Evolutionary conservation across 2,888 invertebrate species (phyloP), one percentile per base, ranked within the genome.

Genomic region (Argynnis bischoffii): DNA sequence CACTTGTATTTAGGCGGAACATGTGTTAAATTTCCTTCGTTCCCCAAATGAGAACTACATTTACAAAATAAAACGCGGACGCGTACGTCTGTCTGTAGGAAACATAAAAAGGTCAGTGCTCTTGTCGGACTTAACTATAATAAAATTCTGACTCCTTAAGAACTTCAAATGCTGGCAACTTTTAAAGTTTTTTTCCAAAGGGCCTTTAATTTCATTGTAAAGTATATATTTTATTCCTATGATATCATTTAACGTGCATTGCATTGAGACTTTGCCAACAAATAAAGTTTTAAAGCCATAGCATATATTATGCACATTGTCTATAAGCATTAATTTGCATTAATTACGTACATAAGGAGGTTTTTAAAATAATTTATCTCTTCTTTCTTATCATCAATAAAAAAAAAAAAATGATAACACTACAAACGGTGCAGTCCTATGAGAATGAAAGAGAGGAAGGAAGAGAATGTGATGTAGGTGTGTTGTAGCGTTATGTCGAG

Each of bases 61-160:
- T 83, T 81, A 83, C 82, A 83, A 86, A 87, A 86, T 86, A 86
- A 87, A 89, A 89, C 81, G 80, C 88, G 88, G 87, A 85, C 85
- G 85, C 83, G 78, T 83, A 78, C 78, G 85, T 87, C 84, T 85
- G 80, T 89, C 84, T 78, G 81, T 84, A 82, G 81, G 79, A 81
- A 82, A 84, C 84, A 84, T 88, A 83, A 86, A 87, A 79, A 86
- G 90, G 86, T 87, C 87, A 85, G 72, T 84, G 88, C 81, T 80
- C 83, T 75, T 76, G 77, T 77, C 78, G 80, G 79, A 80, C 74
- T 80, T 81, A 81, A 82, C 61, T 60, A 55, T 57, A 69, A 70
- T 60, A 67, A 60, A 63, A 69, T 61, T 64, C 47, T 57, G 61
- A 47, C 69, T 61, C 47, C 65, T 56, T 56, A 51, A 57, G 66